phyloP scores from a whole-genome alignment of 92 coral and sea anemone species.

The Pocillopora grandis region DNA sequence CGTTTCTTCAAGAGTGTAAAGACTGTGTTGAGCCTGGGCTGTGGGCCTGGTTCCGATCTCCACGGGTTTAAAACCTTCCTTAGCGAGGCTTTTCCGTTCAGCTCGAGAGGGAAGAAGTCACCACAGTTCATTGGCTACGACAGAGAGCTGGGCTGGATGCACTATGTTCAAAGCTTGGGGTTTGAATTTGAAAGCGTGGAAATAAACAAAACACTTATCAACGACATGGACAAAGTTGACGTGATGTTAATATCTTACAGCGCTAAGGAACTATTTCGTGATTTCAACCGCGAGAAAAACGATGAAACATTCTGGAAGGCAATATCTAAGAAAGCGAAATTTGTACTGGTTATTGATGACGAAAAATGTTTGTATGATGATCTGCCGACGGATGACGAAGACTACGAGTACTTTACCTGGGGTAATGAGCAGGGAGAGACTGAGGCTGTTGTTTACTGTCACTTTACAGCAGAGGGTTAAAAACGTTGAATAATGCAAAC shows the following conservation, averaged over 20 bases:
- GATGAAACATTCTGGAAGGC: slow-evolving; percentile 49
- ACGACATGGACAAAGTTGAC: slow-evolving; percentile 47
- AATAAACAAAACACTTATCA: slow-evolving; percentile 27
- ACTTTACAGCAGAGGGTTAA: slow-evolving; percentile 12
- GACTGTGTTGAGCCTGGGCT: slow-evolving; percentile 53
- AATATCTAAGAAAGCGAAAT: slow-evolving; percentile 58
- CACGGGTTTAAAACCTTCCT: slow-evolving; percentile 64
- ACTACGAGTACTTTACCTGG: slow-evolving; percentile 15
- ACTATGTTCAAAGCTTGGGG: slow-evolving; percentile 50
- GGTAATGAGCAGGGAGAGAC: slow-evolving; percentile 18
- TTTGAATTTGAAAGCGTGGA: slow-evolving; percentile 53
- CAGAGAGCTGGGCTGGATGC: slow-evolving; percentile 74
- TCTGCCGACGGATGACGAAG: slow-evolving; percentile 27
- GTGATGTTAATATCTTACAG: slow-evolving; percentile 59
- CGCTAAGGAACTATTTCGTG: slow-evolving; percentile 22
- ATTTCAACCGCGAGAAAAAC: not conserved
- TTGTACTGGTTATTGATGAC: slow-evolving; percentile 55
- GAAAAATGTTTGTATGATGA: slow-evolving; percentile 11
- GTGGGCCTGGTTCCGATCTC: slow-evolving; percentile 73
- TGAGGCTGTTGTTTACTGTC: slow-evolving; percentile 16
- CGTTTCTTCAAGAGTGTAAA: slow-evolving; percentile 21
- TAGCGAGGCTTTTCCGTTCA: slow-evolving; percentile 59
- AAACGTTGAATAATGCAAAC: not conserved
- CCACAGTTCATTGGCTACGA: slow-evolving; percentile 63
- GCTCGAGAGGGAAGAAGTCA: slow-evolving; percentile 30